phyloP scores from a whole-genome alignment of 2,888 invertebrate genomes.

The Synergus umbraculus region DNA sequence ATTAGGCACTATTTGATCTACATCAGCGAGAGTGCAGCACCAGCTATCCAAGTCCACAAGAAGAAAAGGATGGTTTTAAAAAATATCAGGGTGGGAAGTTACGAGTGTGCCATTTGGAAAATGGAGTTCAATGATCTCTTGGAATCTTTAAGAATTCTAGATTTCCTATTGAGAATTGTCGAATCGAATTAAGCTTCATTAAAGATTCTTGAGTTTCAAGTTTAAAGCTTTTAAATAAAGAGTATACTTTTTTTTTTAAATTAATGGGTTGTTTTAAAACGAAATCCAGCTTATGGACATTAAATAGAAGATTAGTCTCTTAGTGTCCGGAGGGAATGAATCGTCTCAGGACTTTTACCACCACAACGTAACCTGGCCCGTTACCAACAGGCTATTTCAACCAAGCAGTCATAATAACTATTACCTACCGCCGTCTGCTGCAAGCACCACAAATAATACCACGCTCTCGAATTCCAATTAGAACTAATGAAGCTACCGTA shows the following conservation, averaged over 20 bases:
- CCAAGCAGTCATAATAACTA: conserved; percentile 47
- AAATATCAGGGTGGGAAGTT: neutral
- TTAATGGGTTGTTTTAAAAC: neutral
- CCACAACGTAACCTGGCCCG: conserved; percentile 16
- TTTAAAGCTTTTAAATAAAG: neutral
- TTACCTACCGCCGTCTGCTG: conserved; percentile 50
- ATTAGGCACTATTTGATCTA: conserved; percentile 36
- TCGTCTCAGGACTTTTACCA: conserved; percentile 32
- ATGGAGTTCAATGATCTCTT: neutral
- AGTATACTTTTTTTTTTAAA: neutral
- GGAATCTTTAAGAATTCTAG: neutral
- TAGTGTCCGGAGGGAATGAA: conserved; percentile 19
- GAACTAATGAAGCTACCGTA: conserved; percentile 60
- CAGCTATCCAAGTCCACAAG: neutral
- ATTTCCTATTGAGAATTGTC: neutral
- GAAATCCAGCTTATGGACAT: conserved; percentile 8
- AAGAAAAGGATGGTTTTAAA: neutral
- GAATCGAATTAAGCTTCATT: conserved; percentile 8
- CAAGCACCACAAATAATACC: conserved; percentile 48
- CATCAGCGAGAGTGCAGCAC: conserved; percentile 8
- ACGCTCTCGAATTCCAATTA: conserved; percentile 67
- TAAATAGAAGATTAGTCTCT: conserved; percentile 21
- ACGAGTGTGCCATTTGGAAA: neutral
- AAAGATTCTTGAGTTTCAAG: neutral
- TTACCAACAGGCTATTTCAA: conserved; percentile 43